phyloP scores from a whole-genome alignment of 2,113 vertebrate genomes.

The Takifugu bimaculatus region DNA sequence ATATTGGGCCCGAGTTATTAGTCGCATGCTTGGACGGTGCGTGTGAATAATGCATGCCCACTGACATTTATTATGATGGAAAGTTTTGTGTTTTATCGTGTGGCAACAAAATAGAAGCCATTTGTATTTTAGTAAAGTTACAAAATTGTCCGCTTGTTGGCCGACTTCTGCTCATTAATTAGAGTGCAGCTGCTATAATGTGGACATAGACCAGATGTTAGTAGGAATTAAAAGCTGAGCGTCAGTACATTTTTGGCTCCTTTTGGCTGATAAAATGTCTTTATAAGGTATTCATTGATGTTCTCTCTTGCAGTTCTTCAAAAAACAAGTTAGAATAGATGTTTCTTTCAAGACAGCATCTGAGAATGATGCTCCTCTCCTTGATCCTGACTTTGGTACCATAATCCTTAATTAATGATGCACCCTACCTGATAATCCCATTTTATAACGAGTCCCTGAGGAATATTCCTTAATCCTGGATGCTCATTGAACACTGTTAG shows the following conservation, averaged over 20 bases:
- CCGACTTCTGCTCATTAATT: neutral
- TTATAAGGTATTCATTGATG: too few species aligned
- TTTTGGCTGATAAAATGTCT: too few species aligned
- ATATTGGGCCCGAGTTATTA: constrained; percentile 55
- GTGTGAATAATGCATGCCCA: constrained; percentile 2
- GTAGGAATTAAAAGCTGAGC: too few species aligned
- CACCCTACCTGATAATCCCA: constrained; percentile 69
- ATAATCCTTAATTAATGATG: constrained; percentile 73
- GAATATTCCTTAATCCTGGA: constrained; percentile 53
- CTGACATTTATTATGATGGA: constrained; percentile 37
- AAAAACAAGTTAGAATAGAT: too few species aligned
- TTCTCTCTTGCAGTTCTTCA: too few species aligned
- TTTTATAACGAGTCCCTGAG: constrained; percentile 53
- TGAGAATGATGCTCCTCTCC: constrained; percentile 22
- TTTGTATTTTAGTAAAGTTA: constrained; percentile 6
- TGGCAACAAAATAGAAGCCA: constrained; percentile 2
- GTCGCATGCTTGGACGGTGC: neutral
- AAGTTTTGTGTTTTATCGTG: constrained; percentile 13
- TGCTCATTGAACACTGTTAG: constrained; percentile 31
- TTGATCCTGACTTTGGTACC: constrained; percentile 11
- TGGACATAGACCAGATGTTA: neutral
- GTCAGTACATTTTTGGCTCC: too few species aligned
- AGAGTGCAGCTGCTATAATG: constrained; percentile 5
- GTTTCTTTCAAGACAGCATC: too few species aligned
- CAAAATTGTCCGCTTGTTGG: neutral